A percentile compares a stretch with the other conserved stretches of the same genome.
Evolutionary conservation across 2,113 vertebrate species (phyloP).

Genomic region (Dromaius novaehollandiae): DNA sequence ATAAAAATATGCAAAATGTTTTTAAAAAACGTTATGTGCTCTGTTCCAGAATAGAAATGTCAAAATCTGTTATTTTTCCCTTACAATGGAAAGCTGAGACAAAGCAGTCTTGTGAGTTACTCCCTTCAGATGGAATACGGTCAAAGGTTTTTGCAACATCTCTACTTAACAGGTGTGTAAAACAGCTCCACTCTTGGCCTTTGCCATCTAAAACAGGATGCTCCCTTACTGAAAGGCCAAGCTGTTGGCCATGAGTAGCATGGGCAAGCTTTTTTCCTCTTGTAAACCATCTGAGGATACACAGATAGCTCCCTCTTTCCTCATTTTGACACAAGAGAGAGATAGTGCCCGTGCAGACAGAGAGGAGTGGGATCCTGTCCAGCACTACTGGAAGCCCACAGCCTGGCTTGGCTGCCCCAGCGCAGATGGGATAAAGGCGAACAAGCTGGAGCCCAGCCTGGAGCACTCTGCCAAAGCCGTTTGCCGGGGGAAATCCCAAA

Average conservation of each 20-base stretch:
- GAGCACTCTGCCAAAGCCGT: constrained; percentile 12
- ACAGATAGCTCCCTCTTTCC: not conserved
- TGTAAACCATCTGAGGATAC: not conserved
- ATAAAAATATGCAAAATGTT: not conserved
- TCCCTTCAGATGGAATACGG: not conserved
- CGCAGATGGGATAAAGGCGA: not conserved
- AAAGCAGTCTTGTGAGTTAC: not conserved
- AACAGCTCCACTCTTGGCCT: not conserved
- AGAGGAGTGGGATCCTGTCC: not conserved
- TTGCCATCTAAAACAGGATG: not conserved
- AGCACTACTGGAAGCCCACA: not conserved
- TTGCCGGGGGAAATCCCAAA: constrained; percentile 59
- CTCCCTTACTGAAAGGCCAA: not conserved
- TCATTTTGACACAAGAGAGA: not conserved
- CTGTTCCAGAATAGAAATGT: constrained; percentile 2
- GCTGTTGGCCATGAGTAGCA: not conserved
- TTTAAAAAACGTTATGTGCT: not conserved
- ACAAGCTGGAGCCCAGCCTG: constrained; percentile 48
- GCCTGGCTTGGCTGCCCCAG: constrained; percentile 13
- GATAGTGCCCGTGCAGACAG: not conserved
- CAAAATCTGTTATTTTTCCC: not conserved
- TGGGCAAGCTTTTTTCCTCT: not conserved
- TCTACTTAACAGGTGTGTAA: not conserved
- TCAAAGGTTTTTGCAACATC: not conserved
- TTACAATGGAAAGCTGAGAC: not conserved